Percentiles rank a stretch among this genome's conserved stretches.
Evolutionary conservation across 2,113 vertebrate genomes (phyloP).

Genomic region (Baryphthengus martii): DNA sequence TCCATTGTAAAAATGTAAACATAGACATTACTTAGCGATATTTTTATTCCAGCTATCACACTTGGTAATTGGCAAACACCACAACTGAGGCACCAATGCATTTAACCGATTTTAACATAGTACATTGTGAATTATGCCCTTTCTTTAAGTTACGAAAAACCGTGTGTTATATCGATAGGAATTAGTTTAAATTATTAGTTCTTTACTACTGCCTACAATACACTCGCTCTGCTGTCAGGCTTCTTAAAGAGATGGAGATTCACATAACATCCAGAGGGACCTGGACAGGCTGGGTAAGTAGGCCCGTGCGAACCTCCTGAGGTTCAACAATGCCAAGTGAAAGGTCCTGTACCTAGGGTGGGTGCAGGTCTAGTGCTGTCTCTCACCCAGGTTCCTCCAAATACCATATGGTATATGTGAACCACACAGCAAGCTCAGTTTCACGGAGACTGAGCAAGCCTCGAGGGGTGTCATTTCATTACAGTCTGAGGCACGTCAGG

Average conservation of each 20-base stretch:
- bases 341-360: no score
- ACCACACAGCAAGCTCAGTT: background rate
- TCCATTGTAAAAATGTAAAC: constrained; percentile 64
- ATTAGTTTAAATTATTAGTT: background rate
- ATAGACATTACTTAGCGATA: constrained; percentile 35
- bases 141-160: background rate
- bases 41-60: constrained; percentile 41
- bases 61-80: constrained; percentile 28
- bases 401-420: background rate
- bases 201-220: background rate
- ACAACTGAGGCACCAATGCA: background rate
- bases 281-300: background rate
- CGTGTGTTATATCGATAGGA: background rate
- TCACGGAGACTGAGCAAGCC: background rate
- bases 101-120: background rate
- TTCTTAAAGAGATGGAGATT: background rate
- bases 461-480: background rate
- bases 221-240: background rate
- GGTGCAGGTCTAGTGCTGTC: background rate
- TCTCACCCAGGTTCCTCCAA: background rate
- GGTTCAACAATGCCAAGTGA: background rate
- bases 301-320: background rate
- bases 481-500: background rate
- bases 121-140: background rate
- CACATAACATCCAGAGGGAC: background rate